These are phyloP conservation scores for Crotalus adamanteus DNA, from an alignment of 2,797 vertebrate species.

Conservation along the genomic window DNA sequence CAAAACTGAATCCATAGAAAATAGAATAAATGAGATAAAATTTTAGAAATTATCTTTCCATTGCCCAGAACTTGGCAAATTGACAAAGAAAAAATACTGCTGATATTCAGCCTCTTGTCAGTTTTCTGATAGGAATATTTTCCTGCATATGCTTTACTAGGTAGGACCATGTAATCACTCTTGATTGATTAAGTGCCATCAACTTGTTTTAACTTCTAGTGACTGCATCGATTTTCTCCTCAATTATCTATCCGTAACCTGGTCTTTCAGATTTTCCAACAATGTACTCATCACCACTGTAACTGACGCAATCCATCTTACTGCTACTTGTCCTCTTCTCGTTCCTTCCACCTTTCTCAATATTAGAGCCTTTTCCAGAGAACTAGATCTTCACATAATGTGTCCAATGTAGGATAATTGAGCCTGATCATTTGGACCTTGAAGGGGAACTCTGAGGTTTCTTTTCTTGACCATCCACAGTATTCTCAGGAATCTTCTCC, in stretches of 20 bases:
- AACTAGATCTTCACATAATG: background rate
- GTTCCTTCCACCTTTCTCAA: background rate
- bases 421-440: background rate
- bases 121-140: background rate
- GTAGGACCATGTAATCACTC: background rate
- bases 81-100: background rate
- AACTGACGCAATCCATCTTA: background rate
- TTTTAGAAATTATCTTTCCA: background rate
- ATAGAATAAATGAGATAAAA: background rate
- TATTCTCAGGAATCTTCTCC: background rate
- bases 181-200: background rate
- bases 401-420: too few relatives aligned
- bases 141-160: background rate
- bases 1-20: background rate
- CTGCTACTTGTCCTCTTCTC: background rate
- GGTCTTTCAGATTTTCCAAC: background rate
- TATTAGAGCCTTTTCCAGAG: background rate
- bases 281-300: background rate
- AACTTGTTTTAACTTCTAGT: background rate
- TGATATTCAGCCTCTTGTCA: background rate
- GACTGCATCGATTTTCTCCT: background rate
- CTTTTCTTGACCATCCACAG: background rate
- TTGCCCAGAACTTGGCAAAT: background rate
- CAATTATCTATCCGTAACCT: background rate
- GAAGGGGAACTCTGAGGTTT: background rate